These are phyloP conservation scores for Benthosema pterotum DNA, from an alignment of 2,797 vertebrate species.

Conservation along the genomic window DNA sequence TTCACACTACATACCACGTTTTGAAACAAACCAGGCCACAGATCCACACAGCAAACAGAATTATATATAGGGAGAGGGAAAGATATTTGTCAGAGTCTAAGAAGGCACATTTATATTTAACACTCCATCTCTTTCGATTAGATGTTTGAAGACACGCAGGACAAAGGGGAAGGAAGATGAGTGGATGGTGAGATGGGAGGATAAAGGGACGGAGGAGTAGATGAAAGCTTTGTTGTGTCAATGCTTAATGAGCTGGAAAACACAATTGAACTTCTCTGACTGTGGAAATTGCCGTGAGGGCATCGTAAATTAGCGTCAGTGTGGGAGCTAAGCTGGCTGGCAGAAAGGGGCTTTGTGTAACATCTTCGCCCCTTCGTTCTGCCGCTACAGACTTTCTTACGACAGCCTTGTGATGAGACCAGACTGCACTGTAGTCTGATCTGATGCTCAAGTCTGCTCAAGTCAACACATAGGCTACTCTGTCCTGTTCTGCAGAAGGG, in stretches of 20 bases:
- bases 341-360: conserved; percentile 82
- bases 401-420: conserved; percentile 16
- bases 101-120: conserved; percentile 53
- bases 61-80: conserved; percentile 23
- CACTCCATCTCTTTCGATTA: conserved; percentile 43
- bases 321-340: conserved; percentile 81
- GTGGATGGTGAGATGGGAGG: conserved; percentile 57
- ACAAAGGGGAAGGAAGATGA: conserved; percentile 55
- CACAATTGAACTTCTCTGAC: conserved; percentile 86
- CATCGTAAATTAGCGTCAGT: conserved; percentile 85
- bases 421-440: conserved; percentile 32
- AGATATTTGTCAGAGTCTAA: conserved; percentile 33
- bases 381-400: conserved; percentile 55
- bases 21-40: conserved; percentile 53
- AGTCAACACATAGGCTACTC: conserved; percentile 6
- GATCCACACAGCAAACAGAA: conserved; percentile 37
- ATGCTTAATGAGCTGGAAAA: conserved; percentile 90
- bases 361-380: conserved; percentile 69
- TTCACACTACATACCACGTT: conserved; percentile 33
- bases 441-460: conserved; percentile 35
- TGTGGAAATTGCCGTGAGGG: conserved; percentile 88
- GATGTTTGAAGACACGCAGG: conserved; percentile 37
- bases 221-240: conserved; percentile 84
- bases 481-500: conserved; percentile 5
- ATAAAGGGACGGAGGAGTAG: conserved; percentile 71